Conservation (phyloP, 1,140 invertebrate genomes). For the Drosophila saltans region DNA sequence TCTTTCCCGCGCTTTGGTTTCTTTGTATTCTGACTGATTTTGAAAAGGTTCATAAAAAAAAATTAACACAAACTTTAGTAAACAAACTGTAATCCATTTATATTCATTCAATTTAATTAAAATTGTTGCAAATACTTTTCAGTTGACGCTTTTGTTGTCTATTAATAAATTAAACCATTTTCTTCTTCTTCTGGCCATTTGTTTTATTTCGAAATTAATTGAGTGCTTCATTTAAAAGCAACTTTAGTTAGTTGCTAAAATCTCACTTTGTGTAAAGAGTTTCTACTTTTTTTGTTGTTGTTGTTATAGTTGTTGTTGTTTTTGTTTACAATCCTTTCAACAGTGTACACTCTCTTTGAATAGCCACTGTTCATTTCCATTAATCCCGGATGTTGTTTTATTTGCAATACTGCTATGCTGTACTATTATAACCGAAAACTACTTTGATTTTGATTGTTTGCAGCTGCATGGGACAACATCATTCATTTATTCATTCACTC, state of each 20-base stretch:
- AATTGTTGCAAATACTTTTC: no score
- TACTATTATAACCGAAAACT: slow-evolving; percentile 26
- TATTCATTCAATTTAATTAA: no score
- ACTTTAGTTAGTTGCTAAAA: neutral
- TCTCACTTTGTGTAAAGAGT: neutral
- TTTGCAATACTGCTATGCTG: slow-evolving; percentile 23
- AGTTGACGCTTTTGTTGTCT: no score
- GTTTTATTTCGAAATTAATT: neutral
- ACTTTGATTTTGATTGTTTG: slow-evolving; percentile 76
- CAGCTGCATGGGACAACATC: slow-evolving; percentile 39
- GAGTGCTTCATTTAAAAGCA: neutral
- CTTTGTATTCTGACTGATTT: no score
- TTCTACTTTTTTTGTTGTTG: neutral
- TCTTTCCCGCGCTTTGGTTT: no score
- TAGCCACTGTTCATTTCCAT: slow-evolving; percentile 56
- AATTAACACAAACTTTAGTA: no score
- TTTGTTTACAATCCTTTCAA: neutral
- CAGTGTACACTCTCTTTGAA: neutral
- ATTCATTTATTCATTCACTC: slow-evolving; percentile 4
- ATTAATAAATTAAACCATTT: neutral
- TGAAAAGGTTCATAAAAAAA: no score
- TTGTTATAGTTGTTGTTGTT: neutral
- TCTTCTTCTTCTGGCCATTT: neutral
- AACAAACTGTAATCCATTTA: no score
- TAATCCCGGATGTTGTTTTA: slow-evolving; percentile 54